A percentile compares a stretch with the other conserved stretches of the same genome.
Conservation (phyloP, 2,797 vertebrate species). For the Centroberyx gerrardi region DNA sequence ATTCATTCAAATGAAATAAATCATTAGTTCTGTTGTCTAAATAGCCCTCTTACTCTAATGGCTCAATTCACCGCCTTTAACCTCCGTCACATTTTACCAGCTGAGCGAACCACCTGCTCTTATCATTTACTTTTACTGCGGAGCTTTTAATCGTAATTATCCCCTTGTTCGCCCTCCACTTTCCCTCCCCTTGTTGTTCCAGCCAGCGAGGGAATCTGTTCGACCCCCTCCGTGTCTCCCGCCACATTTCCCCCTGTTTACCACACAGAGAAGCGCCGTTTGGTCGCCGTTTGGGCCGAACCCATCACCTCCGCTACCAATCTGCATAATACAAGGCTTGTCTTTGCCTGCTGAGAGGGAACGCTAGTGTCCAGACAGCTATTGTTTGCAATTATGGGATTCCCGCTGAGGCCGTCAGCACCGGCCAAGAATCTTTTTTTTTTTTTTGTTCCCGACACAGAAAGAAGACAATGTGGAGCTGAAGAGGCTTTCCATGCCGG, state of each 20-base stretch:
- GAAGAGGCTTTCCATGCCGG: slow-evolving; percentile 5
- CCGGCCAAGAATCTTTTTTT: slow-evolving; percentile 2
- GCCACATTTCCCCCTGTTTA: slow-evolving; percentile 44
- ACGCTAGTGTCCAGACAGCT: slow-evolving; percentile 54
- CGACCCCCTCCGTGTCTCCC: slow-evolving; percentile 17
- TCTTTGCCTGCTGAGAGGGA: slow-evolving; percentile 65
- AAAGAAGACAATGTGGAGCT: slow-evolving; percentile 23
- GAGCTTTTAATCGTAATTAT: slow-evolving; percentile 32
- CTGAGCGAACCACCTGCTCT: slow-evolving; percentile 33
- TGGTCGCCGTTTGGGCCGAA: slow-evolving; percentile 11
- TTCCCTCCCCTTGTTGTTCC: not conserved
- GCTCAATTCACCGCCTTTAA: slow-evolving; percentile 24
- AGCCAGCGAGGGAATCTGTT: slow-evolving; percentile 16
- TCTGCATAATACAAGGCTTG: slow-evolving; percentile 59
- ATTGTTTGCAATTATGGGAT: slow-evolving; percentile 68
- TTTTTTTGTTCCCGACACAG: not conserved
- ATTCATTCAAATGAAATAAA: not conserved
- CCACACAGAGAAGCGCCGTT: slow-evolving; percentile 28
- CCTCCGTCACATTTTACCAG: slow-evolving; percentile 15
- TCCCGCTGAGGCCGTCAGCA: slow-evolving; percentile 38
- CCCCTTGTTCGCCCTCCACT: slow-evolving; percentile 1
- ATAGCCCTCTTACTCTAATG: not conserved
- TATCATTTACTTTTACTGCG: slow-evolving; percentile 26
- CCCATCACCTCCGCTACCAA: slow-evolving; percentile 12
- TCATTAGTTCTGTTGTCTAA: not conserved